Percentiles rank a stretch among this genome's conserved stretches.
These are phyloP conservation scores for Rhyzopertha dominica DNA, from an alignment of 1,140 invertebrate species.

Conservation along the genomic window DNA sequence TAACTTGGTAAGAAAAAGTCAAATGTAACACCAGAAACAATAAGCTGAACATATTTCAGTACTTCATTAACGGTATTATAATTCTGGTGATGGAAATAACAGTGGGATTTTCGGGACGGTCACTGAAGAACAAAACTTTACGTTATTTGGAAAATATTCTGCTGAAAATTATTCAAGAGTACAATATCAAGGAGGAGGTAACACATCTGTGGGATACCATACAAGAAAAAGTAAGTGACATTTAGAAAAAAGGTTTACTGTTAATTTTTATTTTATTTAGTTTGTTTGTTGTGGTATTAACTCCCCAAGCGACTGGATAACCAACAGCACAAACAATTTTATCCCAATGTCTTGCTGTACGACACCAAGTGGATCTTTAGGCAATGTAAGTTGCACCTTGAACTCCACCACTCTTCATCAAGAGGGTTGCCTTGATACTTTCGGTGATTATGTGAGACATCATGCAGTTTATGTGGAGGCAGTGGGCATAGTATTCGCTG, in stretches of 20 bases:
- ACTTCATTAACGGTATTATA: too few relatives aligned
- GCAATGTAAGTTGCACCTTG: constrained; percentile 44
- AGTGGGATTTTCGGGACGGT: too few relatives aligned
- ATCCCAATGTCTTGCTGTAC: constrained; percentile 63
- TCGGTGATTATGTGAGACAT: constrained; percentile 56
- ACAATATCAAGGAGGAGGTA: too few relatives aligned
- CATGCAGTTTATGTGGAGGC: constrained; percentile 69
- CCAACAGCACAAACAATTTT: constrained; percentile 12
- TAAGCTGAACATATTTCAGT: too few relatives aligned
- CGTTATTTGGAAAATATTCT: too few relatives aligned
- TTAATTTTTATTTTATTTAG: constrained; percentile 46
- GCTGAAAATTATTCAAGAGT: too few relatives aligned
- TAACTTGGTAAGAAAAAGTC: too few relatives aligned
- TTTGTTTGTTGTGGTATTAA: constrained; percentile 69
- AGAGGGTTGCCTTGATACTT: constrained; percentile 56
- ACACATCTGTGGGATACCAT: too few relatives aligned
- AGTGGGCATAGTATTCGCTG: constrained; percentile 68
- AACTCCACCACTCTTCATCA: constrained; percentile 21
- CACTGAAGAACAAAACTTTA: too few relatives aligned
- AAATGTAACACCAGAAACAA: too few relatives aligned
- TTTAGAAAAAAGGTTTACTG: constrained; percentile 6
- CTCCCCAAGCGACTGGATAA: constrained; percentile 57
- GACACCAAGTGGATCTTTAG: constrained; percentile 44
- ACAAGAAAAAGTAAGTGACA: too few relatives aligned
- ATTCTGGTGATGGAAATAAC: too few relatives aligned